Evolutionary conservation across 2,888 invertebrate species (phyloP).

Genomic region (Microctonus brassicae): DNA sequence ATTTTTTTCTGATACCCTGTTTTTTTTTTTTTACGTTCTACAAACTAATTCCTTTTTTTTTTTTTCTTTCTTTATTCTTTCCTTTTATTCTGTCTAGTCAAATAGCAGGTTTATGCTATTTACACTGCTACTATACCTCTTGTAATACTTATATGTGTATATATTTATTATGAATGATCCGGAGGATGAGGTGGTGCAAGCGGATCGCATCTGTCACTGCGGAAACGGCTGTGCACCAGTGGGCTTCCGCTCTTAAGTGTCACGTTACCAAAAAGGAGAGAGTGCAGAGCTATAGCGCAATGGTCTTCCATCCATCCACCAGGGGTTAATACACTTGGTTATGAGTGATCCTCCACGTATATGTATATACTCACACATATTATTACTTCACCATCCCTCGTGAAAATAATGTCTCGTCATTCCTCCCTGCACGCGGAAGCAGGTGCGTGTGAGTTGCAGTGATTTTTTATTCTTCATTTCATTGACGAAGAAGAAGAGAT

Average conservation of each 20-base stretch:
- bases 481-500: not conserved
- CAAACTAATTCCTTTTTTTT: not conserved
- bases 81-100: not conserved
- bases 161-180: not conserved
- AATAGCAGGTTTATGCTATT: not conserved
- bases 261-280: conserved; percentile 49
- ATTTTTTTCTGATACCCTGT: too few species aligned
- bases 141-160: not conserved
- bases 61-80: not conserved
- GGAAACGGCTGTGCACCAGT: conserved; percentile 62
- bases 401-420: conserved; percentile 26
- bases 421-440: conserved; percentile 36
- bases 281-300: not conserved
- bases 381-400: conserved; percentile 26
- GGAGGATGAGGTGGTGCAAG: conserved; percentile 4
- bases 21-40: too few species aligned
- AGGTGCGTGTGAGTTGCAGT: conserved; percentile 41
- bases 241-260: conserved; percentile 52
- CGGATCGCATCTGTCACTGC: conserved; percentile 66
- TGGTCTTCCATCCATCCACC: conserved; percentile 16
- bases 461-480: conserved; percentile 5
- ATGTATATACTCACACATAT: too few species aligned
- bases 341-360: conserved; percentile 29
- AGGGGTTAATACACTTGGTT: conserved; percentile 53
- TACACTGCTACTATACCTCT: conserved; percentile 20